Percentiles rank a stretch among this genome's conserved stretches.
These are phyloP conservation scores for Heliconius hortense DNA, from an alignment of 2,888 invertebrate genomes.

Conservation along the genomic window DNA sequence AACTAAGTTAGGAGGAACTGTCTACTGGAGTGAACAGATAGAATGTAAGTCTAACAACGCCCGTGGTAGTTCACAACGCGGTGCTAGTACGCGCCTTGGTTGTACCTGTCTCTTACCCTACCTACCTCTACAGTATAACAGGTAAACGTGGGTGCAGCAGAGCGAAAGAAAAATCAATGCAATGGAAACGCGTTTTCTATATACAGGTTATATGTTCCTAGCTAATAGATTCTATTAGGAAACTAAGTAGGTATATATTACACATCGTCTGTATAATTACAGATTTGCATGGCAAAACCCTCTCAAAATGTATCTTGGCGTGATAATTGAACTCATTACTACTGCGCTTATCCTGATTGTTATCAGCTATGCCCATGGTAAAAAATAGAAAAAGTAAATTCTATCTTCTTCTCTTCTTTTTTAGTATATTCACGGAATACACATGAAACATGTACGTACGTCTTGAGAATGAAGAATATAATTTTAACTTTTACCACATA, in stretches of 20 bases:
- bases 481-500: too few species aligned
- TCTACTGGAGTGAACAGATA: background rate
- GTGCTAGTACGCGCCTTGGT: background rate
- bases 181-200: conserved; percentile 3
- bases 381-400: too few species aligned
- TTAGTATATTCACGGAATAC: too few species aligned
- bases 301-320: too few species aligned
- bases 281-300: background rate
- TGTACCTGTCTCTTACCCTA: background rate
- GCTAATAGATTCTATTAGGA: background rate
- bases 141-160: conserved; percentile 10
- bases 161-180: conserved; percentile 13
- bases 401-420: too few species aligned
- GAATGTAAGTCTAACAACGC: background rate
- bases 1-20: background rate
- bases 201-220: background rate
- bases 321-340: too few species aligned
- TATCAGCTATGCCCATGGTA: too few species aligned
- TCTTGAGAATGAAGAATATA: too few species aligned
- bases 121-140: background rate
- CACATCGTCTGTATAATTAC: background rate
- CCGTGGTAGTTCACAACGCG: background rate
- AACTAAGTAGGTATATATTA: too few species aligned
- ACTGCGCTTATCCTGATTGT: too few species aligned
- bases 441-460: too few species aligned